Conservation (phyloP, 2,113 vertebrate genomes). For the Neolamprologus sp. region DNA sequence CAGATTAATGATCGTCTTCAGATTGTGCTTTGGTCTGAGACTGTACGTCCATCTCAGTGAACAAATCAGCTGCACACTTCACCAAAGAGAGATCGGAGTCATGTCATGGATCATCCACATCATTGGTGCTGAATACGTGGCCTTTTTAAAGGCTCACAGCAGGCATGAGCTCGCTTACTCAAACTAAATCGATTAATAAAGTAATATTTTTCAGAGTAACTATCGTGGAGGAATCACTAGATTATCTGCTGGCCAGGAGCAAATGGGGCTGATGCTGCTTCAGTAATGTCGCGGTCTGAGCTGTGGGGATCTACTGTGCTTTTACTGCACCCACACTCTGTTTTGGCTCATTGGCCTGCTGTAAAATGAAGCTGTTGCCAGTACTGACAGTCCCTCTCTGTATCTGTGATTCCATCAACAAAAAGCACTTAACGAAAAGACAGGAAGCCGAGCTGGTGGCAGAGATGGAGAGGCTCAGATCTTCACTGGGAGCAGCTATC, state of each 20-base stretch:
- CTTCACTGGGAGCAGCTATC: not conserved
- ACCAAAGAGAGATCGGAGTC: not conserved
- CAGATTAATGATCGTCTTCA: not conserved
- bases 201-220: not conserved
- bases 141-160: not conserved
- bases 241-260: not conserved
- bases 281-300: not conserved
- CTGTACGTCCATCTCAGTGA: not conserved
- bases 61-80: not conserved
- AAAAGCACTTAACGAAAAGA: not conserved
- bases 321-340: not conserved
- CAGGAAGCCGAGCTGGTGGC: not conserved
- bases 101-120: not conserved
- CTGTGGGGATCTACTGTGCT: not conserved
- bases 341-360: not conserved
- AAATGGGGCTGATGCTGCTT: not conserved
- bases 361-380: not conserved
- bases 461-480: not conserved
- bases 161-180: not conserved
- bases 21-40: not conserved
- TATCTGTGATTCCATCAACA: not conserved
- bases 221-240: not conserved
- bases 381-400: not conserved
- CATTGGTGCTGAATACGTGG: no score
- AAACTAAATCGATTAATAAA: not conserved